Evolutionary conservation across 2,888 invertebrate genomes (phyloP).

Genomic region (Drosophila mayaguana): DNA sequence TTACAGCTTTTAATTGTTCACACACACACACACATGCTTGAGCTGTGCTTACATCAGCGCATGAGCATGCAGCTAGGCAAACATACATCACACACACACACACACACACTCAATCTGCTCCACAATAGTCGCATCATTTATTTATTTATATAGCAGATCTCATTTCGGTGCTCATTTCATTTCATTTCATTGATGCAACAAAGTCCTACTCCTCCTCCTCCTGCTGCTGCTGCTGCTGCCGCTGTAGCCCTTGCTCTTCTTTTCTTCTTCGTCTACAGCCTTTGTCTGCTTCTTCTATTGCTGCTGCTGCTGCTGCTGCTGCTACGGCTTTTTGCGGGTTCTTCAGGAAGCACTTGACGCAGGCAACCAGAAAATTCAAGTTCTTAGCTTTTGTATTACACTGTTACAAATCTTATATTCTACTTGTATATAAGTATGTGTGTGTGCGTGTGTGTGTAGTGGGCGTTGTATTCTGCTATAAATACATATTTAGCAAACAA

Average conservation of each 20-base stretch:
- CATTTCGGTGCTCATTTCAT: constrained; percentile 71
- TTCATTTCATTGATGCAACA: constrained; percentile 25
- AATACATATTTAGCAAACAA: constrained; percentile 69
- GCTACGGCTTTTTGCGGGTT: constrained; percentile 29
- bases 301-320: constrained; percentile 5
- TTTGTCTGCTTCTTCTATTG: constrained; percentile 2
- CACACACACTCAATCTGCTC: constrained; percentile 2
- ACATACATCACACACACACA: constrained; percentile 12
- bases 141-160: constrained; percentile 71
- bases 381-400: constrained; percentile 49
- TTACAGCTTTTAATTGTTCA: constrained; percentile 56
- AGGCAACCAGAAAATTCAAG: constrained; percentile 74
- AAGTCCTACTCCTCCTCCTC: neutral
- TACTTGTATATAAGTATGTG: neutral
- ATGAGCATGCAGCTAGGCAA: constrained; percentile 72
- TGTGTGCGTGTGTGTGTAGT: constrained; percentile 10
- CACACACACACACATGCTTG: constrained; percentile 30
- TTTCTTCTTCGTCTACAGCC: neutral
- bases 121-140: constrained; percentile 56
- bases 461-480: constrained; percentile 53
- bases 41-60: constrained; percentile 72
- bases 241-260: neutral
- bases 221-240: too few species aligned
- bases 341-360: constrained; percentile 71
- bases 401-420: constrained; percentile 24